Evolutionary conservation across 2,797 vertebrate genomes (phyloP).

Genomic region (Sebastes iracundus): DNA sequence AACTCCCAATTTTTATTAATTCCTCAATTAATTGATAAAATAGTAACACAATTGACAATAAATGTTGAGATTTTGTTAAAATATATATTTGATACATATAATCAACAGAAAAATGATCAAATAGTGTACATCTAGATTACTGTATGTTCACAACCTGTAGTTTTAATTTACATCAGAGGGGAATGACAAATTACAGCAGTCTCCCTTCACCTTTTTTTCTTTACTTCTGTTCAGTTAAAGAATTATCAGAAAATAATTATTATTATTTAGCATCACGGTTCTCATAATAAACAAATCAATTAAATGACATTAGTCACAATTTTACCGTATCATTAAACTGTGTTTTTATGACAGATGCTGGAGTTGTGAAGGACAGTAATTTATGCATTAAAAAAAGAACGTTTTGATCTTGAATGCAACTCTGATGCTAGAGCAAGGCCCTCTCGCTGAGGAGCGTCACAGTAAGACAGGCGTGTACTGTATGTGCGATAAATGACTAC

Average conservation of each 20-base stretch:
- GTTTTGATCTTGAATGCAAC: slow-evolving; percentile 21
- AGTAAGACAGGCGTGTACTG: not conserved
- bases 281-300: not conserved
- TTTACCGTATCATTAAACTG: not conserved
- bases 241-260: not conserved
- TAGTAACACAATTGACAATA: not conserved
- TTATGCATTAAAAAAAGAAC: not conserved
- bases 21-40: too few species aligned
- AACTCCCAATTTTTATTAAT: too few species aligned
- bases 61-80: not conserved
- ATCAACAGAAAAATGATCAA: not conserved
- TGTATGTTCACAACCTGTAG: not conserved
- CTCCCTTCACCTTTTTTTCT: not conserved
- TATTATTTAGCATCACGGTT: not conserved
- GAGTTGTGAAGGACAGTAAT: not conserved
- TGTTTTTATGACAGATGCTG: not conserved
- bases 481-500: slow-evolving; percentile 69
- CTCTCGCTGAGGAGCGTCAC: not conserved
- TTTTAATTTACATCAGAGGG: not conserved
- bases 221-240: not conserved
- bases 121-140: not conserved
- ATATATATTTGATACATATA: not conserved
- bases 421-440: slow-evolving; percentile 38
- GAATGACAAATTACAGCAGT: not conserved
- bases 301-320: not conserved